Evolutionary conservation across 1,140 invertebrate genomes (phyloP), one percentile per base, ranked within the genome.

Genomic region (Eueides isabella): DNA sequence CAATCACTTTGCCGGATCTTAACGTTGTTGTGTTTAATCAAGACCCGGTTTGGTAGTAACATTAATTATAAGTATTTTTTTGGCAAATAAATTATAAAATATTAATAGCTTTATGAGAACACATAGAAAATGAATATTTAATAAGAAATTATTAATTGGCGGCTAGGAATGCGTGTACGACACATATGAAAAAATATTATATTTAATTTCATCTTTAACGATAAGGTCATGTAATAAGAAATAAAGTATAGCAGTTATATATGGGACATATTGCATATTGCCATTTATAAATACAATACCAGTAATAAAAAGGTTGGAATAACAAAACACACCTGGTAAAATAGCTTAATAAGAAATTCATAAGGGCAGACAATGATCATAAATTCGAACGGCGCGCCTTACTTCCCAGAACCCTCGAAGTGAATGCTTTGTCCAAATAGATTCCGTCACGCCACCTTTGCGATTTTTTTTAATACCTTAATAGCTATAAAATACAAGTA

Each of bases 321-420:
- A 28, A 61, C 1, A 28, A 26, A 63, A 63, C n/a, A n/a, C 61
- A 63, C 28, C 61, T 31, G 35, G 16, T 44, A 44, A 28, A n/a
- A 68, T 29, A 26, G 44, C 29, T 55, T 71, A 77, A 77, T 74
- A 74, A 71, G 61, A 67, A 74, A 67, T 73, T 77, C 67, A 67
- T 70, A 71, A 30, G 33, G 48, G 35, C 74, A 65, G 55, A 71
- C 68, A 76, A 63, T 71, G 55, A 71, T 72, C 69, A 65, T 68
- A 72, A 72, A 71, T 79, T 73, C 71, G 73, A 61, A 44, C 65
- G 73, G 75, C 48, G 48, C 71, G 71, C 28, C 30, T 67, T 66
- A 61, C 23, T 76, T 72, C 70, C 29, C 12, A 72, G 69, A 72
- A 76, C 66, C 55, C 61, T 31, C 48, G 16, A 55, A 68, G 29